Percentiles rank a stretch among this genome's conserved stretches.
These are phyloP conservation scores for Stercorarius parasiticus DNA, from an alignment of 2,113 vertebrate genomes.

Conservation along the genomic window DNA sequence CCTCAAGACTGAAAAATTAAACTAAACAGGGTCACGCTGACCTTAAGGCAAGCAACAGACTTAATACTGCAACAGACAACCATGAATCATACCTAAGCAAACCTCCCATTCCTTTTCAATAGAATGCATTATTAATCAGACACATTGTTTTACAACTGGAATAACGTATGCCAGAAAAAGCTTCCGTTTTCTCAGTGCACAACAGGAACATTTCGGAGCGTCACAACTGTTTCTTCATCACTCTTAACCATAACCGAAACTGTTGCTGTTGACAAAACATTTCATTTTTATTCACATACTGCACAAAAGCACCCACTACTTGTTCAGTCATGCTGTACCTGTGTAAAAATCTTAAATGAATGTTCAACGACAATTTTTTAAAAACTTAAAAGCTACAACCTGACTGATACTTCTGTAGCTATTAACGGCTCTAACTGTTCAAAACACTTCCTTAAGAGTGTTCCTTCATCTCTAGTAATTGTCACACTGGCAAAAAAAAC, in stretches of 20 bases:
- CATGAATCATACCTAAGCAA: constrained; percentile 54
- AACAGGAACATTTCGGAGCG: not conserved
- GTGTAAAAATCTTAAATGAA: not conserved
- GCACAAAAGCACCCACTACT: not conserved
- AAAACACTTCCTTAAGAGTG: constrained; percentile 21
- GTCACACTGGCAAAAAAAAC: not conserved
- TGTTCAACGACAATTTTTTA: not conserved
- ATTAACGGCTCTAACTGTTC: not conserved
- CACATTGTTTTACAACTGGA: constrained; percentile 13
- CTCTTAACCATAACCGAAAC: not conserved
- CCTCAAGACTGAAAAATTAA: not conserved
- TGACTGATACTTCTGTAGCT: not conserved
- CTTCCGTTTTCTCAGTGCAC: not conserved
- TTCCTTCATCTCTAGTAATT: constrained; percentile 25
- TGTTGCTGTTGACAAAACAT: not conserved
- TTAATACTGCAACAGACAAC: constrained; percentile 42
- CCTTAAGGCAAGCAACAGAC: constrained; percentile 25
- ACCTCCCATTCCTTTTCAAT: constrained; percentile 11
- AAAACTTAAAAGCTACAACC: constrained; percentile 25
- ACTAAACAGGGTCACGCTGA: constrained; percentile 54
- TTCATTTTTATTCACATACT: not conserved
- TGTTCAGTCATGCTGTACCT: not conserved
- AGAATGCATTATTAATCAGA: constrained; percentile 36
- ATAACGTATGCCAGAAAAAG: not conserved
- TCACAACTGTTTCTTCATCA: not conserved